Evolutionary conservation across 1,140 invertebrate species (phyloP), one percentile per base, ranked within the genome.

Genomic region (Zaprionus taronus): DNA sequence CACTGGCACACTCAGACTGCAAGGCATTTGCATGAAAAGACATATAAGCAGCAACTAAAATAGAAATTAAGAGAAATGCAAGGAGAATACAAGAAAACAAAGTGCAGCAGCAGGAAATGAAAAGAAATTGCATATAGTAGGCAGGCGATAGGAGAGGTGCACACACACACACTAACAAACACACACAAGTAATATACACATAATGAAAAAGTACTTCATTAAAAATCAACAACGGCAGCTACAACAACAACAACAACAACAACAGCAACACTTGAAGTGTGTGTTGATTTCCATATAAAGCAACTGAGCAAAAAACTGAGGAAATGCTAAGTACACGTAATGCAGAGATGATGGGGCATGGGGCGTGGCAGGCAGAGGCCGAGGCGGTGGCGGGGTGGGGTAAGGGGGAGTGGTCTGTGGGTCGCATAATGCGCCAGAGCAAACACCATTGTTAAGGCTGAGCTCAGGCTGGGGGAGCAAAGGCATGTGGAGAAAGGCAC

Each of bases 121-220:
- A 86, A 87, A 86, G 83, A 87, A 86, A 86, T 86, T 82, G 80
- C 77, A 86, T 86, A 75, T 67, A 67, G 64, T 56, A 57, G 24
- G 36, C 11, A 17, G 31, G n/a, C n/a, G 17, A 41, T 4, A 28
- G 57, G 5, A 47, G 47, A 53, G 62, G 62, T 4, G 11, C 9
- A 55, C 38, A 24, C 44, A 24, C 44, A 57, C 20, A 38, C 34
- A 26, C 14, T 0, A 20, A 55, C 26, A 28, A 24, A 55, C 4
- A 31, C 26, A 31, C 22, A 41, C 53, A 67, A 77, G 74, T 72
- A 72, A 77, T 77, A 77, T 77, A 72, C 69, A 73, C 67, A 80
- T 86, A 87, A 86, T 86, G 77, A 87, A 89, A 87, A 87, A 87
- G 83, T 87, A 87, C 83, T 87, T 87, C 83, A 87, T 87, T 87